Base-by-base conservation (phyloP, 1,140 invertebrate species). In the Drosophila chauvacae region DNA sequence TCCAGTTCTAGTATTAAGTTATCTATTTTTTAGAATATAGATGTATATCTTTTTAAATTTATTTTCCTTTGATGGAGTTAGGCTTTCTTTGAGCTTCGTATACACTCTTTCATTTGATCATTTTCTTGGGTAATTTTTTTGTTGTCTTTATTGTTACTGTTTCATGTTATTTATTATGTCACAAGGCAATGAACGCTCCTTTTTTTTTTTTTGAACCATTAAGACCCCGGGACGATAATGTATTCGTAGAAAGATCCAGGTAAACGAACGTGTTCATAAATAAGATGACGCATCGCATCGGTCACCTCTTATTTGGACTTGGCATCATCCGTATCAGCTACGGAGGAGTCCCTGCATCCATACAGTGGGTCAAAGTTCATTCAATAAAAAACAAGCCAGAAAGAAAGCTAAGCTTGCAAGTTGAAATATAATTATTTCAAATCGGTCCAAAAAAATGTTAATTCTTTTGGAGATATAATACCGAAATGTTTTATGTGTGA, bases 221-320 rank as follows among this genome's bases (percentile, higher is more conserved):
- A 53, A 65, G 35, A 53, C 66, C 45, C 23, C 39, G 30, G 18
- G 13, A 26, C 28, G 35, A 35, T 39, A 42, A 72, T 48, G 53
- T 72, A 23, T 70, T 68, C 48, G 48, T 68, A 45, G 66, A 70
- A 72, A 72, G 45, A 72, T 30, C 37, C 37, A 66, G 47, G 41
- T 69, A 68, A 66, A 51, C 37, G 50, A 42, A 44, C 63, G 9
- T 18, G 47, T 37, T 59, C 53, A 72, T 72, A 51, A 59, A 71
- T 41, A 50, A 26, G 14, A 47, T 72, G 70, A 72, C 70, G 66
- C 70, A 72, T 60, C 5, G 45, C 44, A 71, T 59, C 26, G 44
- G 37, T 72, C 70, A 72, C 70, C 55, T 51, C 35, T 41, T 33
- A 71, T 71, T 58, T 35, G 33, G 30, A 20, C 45, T 56, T 35